phyloP scores from a whole-genome alignment of 2,888 invertebrate genomes.

The Bellardia pandia region DNA sequence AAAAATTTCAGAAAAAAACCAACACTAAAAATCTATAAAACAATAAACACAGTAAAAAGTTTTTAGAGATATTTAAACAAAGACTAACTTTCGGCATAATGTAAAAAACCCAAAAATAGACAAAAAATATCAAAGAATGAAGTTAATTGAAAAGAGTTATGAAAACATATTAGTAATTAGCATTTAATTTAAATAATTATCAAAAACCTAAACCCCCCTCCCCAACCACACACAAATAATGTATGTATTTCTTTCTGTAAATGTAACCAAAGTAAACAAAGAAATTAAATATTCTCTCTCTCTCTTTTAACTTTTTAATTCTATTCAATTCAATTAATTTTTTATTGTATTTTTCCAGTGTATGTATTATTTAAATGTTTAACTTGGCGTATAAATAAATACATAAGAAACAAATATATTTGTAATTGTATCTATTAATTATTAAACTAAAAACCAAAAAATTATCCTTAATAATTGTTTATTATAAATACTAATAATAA shows the following conservation, averaged over 20 bases:
- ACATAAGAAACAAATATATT: slow-evolving; percentile 19
- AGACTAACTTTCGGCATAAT: slow-evolving; percentile 64
- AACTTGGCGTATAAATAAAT: slow-evolving; percentile 32
- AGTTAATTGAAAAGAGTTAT: slow-evolving; percentile 50
- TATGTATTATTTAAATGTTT: slow-evolving; percentile 12
- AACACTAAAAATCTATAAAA: slow-evolving; percentile 31
- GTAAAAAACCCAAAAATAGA: slow-evolving; percentile 61
- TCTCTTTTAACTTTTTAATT: too few relatives aligned
- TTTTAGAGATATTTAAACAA: slow-evolving; percentile 47
- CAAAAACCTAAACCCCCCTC: slow-evolving; percentile 69
- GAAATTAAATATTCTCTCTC: background rate
- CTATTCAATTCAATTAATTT: background rate
- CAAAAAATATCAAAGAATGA: slow-evolving; percentile 27
- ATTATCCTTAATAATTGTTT: slow-evolving; percentile 25
- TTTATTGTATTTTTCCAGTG: background rate
- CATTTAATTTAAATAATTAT: slow-evolving; percentile 63
- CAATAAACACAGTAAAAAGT: slow-evolving; percentile 24
- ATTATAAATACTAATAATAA: slow-evolving; percentile 32
- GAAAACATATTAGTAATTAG: slow-evolving; percentile 58
- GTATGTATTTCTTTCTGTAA: slow-evolving; percentile 21
- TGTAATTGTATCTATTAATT: slow-evolving; percentile 47
- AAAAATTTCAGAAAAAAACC: slow-evolving; percentile 44
- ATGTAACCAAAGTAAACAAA: slow-evolving; percentile 39
- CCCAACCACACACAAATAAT: background rate
- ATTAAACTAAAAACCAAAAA: slow-evolving; percentile 17